phyloP scores from a whole-genome alignment of 2,888 invertebrate species.

The Anthoptus insignis region DNA sequence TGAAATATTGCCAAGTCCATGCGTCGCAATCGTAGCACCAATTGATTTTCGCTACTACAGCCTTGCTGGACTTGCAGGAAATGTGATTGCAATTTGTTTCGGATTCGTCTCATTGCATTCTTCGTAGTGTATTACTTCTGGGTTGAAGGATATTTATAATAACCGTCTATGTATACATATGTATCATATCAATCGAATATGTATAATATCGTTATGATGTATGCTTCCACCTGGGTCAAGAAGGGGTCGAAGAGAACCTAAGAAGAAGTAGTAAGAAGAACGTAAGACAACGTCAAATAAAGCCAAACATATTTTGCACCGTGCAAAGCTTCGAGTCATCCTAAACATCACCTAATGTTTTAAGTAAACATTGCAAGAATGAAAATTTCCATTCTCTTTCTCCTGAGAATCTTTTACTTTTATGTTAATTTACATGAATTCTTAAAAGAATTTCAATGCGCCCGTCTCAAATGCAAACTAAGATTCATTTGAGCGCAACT shows the following conservation, averaged over 20 bases:
- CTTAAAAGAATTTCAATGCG: constrained; percentile 9
- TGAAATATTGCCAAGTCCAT: constrained; percentile 82
- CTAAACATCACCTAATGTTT: too few species aligned
- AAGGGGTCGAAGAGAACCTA: too few species aligned
- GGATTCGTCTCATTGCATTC: constrained; percentile 11
- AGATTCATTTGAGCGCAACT: constrained; percentile 2
- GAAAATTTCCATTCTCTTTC: background rate
- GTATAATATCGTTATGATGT: too few species aligned
- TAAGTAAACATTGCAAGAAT: background rate
- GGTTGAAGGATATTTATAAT: too few species aligned
- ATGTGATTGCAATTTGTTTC: constrained; percentile 27
- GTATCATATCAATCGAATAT: too few species aligned
- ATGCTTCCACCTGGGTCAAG: too few species aligned
- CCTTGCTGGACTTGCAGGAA: constrained; percentile 23
- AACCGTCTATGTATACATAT: too few species aligned
- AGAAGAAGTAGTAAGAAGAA: too few species aligned
- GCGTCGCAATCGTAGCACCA: constrained; percentile 62
- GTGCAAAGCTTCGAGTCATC: too few species aligned
- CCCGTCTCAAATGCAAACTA: constrained; percentile 8
- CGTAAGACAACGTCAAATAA: too few species aligned
- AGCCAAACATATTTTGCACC: too few species aligned
- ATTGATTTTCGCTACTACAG: constrained; percentile 73
- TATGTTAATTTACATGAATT: background rate
- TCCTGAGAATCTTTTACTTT: background rate
- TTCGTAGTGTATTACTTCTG: background rate